Percentiles rank a stretch among this genome's conserved stretches.
These are phyloP conservation scores for Nemapogon koenigi DNA, from an alignment of 2,888 invertebrate genomes.

Conservation along the genomic window DNA sequence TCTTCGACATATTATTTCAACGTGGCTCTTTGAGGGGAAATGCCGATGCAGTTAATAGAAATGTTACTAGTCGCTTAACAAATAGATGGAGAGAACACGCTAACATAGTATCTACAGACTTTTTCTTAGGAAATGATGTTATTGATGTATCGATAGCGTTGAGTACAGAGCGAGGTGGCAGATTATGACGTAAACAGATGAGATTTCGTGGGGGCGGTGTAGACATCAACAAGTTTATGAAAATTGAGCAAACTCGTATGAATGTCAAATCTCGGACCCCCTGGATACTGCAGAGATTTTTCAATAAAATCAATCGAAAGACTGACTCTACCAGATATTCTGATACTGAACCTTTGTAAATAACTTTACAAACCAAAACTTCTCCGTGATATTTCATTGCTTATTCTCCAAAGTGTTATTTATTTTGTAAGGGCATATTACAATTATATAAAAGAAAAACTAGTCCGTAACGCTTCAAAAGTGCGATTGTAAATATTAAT, in stretches of 20 bases:
- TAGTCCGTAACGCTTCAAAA: too few species aligned
- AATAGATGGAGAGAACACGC: conserved; percentile 71
- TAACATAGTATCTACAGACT: conserved; percentile 78
- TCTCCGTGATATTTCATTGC: too few species aligned
- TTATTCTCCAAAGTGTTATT: not conserved
- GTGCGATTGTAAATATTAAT: too few species aligned
- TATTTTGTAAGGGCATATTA: not conserved
- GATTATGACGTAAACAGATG: conserved; percentile 43
- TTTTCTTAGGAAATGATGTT: conserved; percentile 74
- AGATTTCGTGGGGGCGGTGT: conserved; percentile 38
- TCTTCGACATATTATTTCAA: conserved; percentile 66
- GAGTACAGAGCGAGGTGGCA: conserved; percentile 41
- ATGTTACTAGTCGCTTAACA: conserved; percentile 71
- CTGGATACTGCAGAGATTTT: conserved; percentile 25
- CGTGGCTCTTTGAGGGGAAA: conserved; percentile 68
- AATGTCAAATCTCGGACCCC: conserved; percentile 26
- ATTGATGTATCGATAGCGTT: conserved; percentile 69
- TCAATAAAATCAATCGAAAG: not conserved
- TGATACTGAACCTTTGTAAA: too few species aligned
- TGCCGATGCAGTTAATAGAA: conserved; percentile 72
- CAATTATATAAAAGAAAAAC: not conserved
- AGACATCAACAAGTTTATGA: conserved; percentile 20
- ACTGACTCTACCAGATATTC: not conserved
- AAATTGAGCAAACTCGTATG: not conserved
- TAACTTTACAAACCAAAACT: too few species aligned